phyloP scores from a whole-genome alignment of 2,888 invertebrate species.

The Cybosia mesomella region DNA sequence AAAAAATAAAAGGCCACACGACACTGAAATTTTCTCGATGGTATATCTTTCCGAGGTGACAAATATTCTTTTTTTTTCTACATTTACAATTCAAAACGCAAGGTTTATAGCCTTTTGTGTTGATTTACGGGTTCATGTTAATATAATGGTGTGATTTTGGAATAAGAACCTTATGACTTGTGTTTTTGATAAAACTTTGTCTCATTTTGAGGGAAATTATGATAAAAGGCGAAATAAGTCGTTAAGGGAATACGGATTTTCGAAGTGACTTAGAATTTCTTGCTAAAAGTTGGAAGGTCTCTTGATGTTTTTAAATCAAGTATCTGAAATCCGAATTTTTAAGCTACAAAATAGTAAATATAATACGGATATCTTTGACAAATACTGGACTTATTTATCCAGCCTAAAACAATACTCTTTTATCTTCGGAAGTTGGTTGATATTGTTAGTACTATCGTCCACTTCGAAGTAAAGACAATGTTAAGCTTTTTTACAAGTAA shows the following conservation, averaged over 20 bases:
- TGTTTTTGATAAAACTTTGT: slow-evolving; percentile 9
- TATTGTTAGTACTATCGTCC: too few species aligned
- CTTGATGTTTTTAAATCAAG: neutral
- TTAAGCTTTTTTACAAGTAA: too few species aligned
- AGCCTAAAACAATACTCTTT: too few species aligned
- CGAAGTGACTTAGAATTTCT: neutral
- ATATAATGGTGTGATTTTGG: slow-evolving; percentile 42
- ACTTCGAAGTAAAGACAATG: too few species aligned
- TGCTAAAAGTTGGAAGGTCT: neutral
- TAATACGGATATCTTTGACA: too few species aligned
- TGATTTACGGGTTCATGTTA: slow-evolving; percentile 46
- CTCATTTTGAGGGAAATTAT: slow-evolving; percentile 4
- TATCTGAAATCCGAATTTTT: neutral
- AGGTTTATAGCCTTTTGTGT: slow-evolving; percentile 37
- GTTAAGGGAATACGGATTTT: slow-evolving; percentile 1
- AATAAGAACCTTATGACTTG: slow-evolving; percentile 27
- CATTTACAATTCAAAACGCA: slow-evolving; percentile 53
- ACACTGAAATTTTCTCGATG: slow-evolving; percentile 21
- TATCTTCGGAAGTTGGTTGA: too few species aligned
- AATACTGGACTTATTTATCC: too few species aligned
- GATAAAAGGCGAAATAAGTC: neutral
- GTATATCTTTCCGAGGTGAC: slow-evolving; percentile 30
- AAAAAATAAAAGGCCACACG: slow-evolving; percentile 11
- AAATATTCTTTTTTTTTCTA: slow-evolving; percentile 37
- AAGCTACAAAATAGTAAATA: neutral